Conservation (phyloP, 2,888 invertebrate genomes). For the Andrena marginata region DNA sequence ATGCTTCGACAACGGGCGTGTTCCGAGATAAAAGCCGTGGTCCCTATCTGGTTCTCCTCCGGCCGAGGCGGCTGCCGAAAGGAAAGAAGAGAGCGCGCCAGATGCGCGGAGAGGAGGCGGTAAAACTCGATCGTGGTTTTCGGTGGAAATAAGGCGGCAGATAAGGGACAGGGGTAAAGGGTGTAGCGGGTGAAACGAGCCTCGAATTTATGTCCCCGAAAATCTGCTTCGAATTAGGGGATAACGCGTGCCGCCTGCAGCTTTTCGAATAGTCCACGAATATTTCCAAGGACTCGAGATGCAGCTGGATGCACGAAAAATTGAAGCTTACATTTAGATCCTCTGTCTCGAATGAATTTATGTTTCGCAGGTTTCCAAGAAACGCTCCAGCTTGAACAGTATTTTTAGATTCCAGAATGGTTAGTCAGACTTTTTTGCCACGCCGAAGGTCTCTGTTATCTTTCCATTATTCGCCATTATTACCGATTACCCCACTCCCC, state of each 20-base stretch:
- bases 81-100: slow-evolving; percentile 36
- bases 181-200: slow-evolving; percentile 18
- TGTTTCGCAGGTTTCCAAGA: no score
- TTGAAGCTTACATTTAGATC: not conserved
- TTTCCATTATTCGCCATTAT: slow-evolving; percentile 54
- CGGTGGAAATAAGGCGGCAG: slow-evolving; percentile 43
- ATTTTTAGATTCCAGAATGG: no score
- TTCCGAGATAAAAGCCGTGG: slow-evolving; percentile 48
- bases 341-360: no score
- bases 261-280: slow-evolving; percentile 15
- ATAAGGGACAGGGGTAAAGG: slow-evolving; percentile 17
- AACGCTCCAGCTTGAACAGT: no score
- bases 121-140: slow-evolving; percentile 37
- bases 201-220: slow-evolving; percentile 43
- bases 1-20: slow-evolving; percentile 66
- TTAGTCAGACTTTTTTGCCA: not conserved
- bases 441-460: slow-evolving; percentile 27
- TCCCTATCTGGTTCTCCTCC: not conserved
- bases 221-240: slow-evolving; percentile 73
- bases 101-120: slow-evolving; percentile 38
- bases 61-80: slow-evolving; percentile 9
- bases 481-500: slow-evolving; percentile 30
- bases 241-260: slow-evolving; percentile 69
- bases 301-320: not conserved
- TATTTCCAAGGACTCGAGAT: not conserved